A percentile compares a stretch with the other conserved stretches of the same genome.
Evolutionary conservation across 2,113 vertebrate genomes (phyloP).

Genomic region (Tetraodon nigroviridis): DNA sequence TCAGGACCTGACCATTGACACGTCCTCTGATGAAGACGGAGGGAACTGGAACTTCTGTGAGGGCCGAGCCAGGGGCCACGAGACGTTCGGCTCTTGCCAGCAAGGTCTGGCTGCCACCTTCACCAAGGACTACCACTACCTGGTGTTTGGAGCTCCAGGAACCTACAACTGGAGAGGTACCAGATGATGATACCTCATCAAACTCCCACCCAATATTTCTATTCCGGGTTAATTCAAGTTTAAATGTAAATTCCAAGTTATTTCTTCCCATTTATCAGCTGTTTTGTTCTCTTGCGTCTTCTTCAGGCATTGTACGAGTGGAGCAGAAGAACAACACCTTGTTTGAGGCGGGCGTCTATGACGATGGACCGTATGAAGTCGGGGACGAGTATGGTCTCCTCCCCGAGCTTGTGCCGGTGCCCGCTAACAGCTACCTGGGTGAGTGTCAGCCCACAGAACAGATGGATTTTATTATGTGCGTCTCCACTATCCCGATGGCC

Average conservation of each 20-base stretch:
- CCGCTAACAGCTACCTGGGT: constrained; percentile 97
- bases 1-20: constrained; percentile 83
- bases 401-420: constrained; percentile 81
- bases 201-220: neutral
- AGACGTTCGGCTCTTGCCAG: constrained; percentile 91
- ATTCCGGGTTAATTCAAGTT: neutral
- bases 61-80: constrained; percentile 82
- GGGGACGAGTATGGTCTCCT: constrained; percentile 76
- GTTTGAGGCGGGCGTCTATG: constrained; percentile 81
- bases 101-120: constrained; percentile 93
- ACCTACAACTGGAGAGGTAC: constrained; percentile 97
- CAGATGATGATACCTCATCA: neutral
- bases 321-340: constrained; percentile 91
- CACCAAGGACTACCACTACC: constrained; percentile 89
- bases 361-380: constrained; percentile 94
- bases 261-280: neutral
- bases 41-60: constrained; percentile 85
- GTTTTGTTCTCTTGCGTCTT: neutral
- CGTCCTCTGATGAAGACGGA: constrained; percentile 76
- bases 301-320: constrained; percentile 84
- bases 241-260: neutral
- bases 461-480: neutral
- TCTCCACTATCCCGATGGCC: neutral
- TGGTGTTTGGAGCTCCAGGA: constrained; percentile 93
- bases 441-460: constrained; percentile 7